Conservation (phyloP, 2,113 vertebrate species). For the Microtus ochrogaster region DNA sequence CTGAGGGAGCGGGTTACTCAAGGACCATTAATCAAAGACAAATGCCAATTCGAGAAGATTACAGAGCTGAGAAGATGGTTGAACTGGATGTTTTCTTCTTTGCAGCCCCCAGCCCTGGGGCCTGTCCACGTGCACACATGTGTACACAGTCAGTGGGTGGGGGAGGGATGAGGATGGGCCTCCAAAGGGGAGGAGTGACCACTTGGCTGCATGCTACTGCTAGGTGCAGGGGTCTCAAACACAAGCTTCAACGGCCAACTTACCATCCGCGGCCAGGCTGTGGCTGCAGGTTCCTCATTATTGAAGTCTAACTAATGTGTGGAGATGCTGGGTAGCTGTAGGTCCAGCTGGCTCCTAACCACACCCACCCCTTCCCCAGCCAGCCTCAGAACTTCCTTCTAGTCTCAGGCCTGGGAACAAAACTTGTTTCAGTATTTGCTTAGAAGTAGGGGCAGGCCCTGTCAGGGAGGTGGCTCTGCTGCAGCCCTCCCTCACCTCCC, state of each 20-base stretch:
- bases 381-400: not conserved
- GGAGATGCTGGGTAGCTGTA: slow-evolving; percentile 28
- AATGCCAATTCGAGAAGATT: slow-evolving; percentile 62
- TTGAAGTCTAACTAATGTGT: not conserved
- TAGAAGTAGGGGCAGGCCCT: not conserved
- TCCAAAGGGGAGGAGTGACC: not conserved
- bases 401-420: slow-evolving; percentile 38
- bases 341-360: slow-evolving; percentile 12
- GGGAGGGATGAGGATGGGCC: not conserved
- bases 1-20: slow-evolving; percentile 1
- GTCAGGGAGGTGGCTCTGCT: not conserved
- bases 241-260: not conserved
- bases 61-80: not conserved
- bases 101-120: not conserved
- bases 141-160: not conserved
- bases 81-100: not conserved
- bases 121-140: fast-evolving
- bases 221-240: not conserved
- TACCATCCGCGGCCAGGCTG: not conserved
- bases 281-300: not conserved
- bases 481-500: not conserved
- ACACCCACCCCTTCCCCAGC: not conserved
- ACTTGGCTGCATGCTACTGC: not conserved
- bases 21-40: slow-evolving; percentile 61
- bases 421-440: not conserved